Evolutionary conservation across 2,113 vertebrate species (phyloP).

Genomic region (Dasyurus viverrinus): DNA sequence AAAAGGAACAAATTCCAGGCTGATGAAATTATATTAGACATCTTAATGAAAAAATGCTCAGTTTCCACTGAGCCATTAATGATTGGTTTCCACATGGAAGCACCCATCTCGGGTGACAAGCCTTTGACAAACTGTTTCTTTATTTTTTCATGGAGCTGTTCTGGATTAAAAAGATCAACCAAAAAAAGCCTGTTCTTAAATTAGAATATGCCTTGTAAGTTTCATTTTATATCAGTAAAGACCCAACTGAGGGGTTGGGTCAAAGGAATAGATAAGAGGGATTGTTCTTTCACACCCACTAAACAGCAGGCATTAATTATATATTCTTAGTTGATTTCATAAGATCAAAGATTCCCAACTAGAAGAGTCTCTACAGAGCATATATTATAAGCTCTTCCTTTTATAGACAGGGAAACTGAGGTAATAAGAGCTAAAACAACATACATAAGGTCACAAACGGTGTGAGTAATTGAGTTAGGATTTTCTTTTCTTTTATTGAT

Average conservation of each 20-base stretch:
- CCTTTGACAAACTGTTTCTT: slow-evolving; percentile 62
- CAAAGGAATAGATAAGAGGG: not conserved
- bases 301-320: not conserved
- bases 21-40: slow-evolving; percentile 78
- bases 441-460: not conserved
- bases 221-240: accelerated
- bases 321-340: not conserved
- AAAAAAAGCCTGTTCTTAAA: not conserved
- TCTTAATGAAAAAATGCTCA: slow-evolving; percentile 71
- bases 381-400: not conserved
- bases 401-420: not conserved
- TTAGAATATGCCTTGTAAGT: not conserved
- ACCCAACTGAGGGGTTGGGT: accelerated
- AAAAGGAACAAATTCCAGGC: slow-evolving; percentile 14
- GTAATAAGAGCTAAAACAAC: not conserved
- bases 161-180: slow-evolving; percentile 53
- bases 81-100: slow-evolving; percentile 77
- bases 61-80: slow-evolving; percentile 68
- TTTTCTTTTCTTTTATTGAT: not conserved
- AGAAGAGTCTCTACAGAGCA: not conserved
- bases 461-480: not conserved
- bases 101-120: slow-evolving; percentile 59
- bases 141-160: slow-evolving; percentile 38
- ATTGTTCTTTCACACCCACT: not conserved
- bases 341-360: not conserved